A percentile compares a stretch with the other conserved stretches of the same genome.
These are phyloP conservation scores for Xanthia togata DNA, from an alignment of 2,888 invertebrate genomes.

Conservation along the genomic window DNA sequence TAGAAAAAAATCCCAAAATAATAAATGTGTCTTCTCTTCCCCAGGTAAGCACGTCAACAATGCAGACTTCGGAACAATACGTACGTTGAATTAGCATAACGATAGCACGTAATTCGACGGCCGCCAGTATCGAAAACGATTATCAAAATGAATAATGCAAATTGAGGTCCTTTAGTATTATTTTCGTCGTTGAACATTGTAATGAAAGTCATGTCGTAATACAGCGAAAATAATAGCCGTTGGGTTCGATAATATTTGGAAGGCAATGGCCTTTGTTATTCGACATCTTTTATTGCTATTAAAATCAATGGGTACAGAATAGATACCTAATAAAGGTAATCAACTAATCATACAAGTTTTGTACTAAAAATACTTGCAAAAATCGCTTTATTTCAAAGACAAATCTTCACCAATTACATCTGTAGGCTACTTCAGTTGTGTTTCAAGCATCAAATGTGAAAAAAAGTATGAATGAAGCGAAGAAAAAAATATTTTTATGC, in stretches of 20 bases:
- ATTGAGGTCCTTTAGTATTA: conserved; percentile 27
- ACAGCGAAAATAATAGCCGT: conserved; percentile 1
- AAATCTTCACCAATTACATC: conserved; percentile 11
- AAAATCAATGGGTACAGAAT: conserved; percentile 18
- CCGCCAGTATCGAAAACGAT: conserved; percentile 54
- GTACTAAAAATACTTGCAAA: not conserved
- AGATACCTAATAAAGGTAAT: not conserved
- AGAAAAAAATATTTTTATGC: conserved; percentile 55
- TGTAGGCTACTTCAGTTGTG: conserved; percentile 1
- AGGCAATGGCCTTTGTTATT: conserved; percentile 2
- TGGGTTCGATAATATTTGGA: conserved; percentile 17
- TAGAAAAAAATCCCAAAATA: conserved; percentile 11
- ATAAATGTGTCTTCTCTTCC: conserved; percentile 45
- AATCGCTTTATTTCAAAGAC: not conserved
- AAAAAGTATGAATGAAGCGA: conserved; percentile 37
- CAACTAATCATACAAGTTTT: not conserved
- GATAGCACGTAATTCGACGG: conserved; percentile 31
- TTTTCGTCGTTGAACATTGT: conserved; percentile 25
- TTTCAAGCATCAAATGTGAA: conserved; percentile 39
- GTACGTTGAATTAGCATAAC: conserved; percentile 60
- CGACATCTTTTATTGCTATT: conserved; percentile 14
- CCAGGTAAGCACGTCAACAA: conserved; percentile 64
- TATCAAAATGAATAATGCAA: conserved; percentile 63
- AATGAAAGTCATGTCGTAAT: conserved; percentile 43
- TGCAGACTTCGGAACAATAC: conserved; percentile 40